phyloP scores from a whole-genome alignment of 2,113 vertebrate genomes.

The Laterallus jamaicensis region DNA sequence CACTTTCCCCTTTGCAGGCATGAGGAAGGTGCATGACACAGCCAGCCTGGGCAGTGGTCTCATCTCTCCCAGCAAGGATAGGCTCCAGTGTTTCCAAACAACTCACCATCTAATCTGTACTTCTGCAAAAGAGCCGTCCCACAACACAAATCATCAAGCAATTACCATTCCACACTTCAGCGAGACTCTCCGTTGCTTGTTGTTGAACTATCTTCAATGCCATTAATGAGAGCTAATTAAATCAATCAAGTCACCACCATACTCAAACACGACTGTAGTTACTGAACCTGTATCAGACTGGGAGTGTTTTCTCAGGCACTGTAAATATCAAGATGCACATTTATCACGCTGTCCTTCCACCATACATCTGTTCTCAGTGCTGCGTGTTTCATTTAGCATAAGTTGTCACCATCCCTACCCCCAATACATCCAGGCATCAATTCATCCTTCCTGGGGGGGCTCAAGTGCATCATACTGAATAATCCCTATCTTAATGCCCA shows the following conservation, averaged over 20 bases:
- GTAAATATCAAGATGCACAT: slow-evolving; percentile 16
- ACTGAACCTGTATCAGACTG: neutral
- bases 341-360: slow-evolving; percentile 48
- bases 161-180: slow-evolving; percentile 53
- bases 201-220: slow-evolving; percentile 44
- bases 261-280: neutral
- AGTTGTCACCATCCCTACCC: neutral
- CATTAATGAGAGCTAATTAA: slow-evolving; percentile 70
- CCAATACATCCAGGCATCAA: neutral
- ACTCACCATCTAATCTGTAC: slow-evolving; percentile 35
- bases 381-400: slow-evolving; percentile 39
- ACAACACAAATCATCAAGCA: slow-evolving; percentile 51
- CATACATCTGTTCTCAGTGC: slow-evolving; percentile 43
- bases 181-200: slow-evolving; percentile 9
- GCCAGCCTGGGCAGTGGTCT: neutral
- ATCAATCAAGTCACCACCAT: slow-evolving; percentile 49
- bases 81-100: slow-evolving; percentile 57
- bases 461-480: neutral
- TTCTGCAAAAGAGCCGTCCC: slow-evolving; percentile 18
- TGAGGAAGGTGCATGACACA: neutral
- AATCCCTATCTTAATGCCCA: neutral
- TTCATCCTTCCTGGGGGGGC: neutral
- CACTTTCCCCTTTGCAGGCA: fast-evolving
- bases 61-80: neutral
- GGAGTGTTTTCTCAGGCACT: slow-evolving; percentile 9